These are phyloP conservation scores for Epinephelus cyanopodus DNA, from an alignment of 2,113 vertebrate species.

Conservation along the genomic window DNA sequence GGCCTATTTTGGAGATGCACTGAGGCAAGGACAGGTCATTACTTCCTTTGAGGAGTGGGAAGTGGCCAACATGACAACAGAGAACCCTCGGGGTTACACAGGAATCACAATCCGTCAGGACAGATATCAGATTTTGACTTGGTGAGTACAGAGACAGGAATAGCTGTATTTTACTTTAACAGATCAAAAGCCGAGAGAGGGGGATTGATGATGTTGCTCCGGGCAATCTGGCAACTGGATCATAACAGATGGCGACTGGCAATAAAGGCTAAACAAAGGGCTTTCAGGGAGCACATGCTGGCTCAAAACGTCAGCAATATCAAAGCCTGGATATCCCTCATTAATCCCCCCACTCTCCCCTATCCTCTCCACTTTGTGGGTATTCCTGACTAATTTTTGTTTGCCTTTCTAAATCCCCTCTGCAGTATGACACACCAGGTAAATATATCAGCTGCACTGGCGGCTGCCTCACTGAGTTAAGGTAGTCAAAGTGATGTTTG, in stretches of 20 bases:
- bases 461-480: slow-evolving; percentile 28
- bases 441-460: slow-evolving; percentile 31
- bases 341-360: slow-evolving; percentile 54
- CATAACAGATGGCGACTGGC: slow-evolving; percentile 71
- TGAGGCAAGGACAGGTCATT: slow-evolving; percentile 61
- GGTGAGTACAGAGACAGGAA: slow-evolving; percentile 32
- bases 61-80: slow-evolving; percentile 41
- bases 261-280: slow-evolving; percentile 71
- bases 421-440: slow-evolving; percentile 32
- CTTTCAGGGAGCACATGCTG: slow-evolving; percentile 56
- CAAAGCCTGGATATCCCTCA: slow-evolving; percentile 57
- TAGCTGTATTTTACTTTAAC: slow-evolving; percentile 55
- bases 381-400: slow-evolving; percentile 36
- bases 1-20: slow-evolving; percentile 54
- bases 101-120: slow-evolving; percentile 38
- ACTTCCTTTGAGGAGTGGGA: slow-evolving; percentile 57
- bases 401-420: slow-evolving; percentile 36
- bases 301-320: slow-evolving; percentile 67
- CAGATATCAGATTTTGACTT: slow-evolving; percentile 32
- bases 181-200: slow-evolving; percentile 60
- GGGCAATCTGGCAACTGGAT: slow-evolving; percentile 70
- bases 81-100: slow-evolving; percentile 10
- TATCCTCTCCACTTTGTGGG: slow-evolving; percentile 32
- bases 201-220: slow-evolving; percentile 59
- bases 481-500: slow-evolving; percentile 37